Percentiles rank a stretch among this genome's conserved stretches.
These are phyloP conservation scores for Silurus meridionalis DNA, from an alignment of 2,113 vertebrate genomes.

Conservation along the genomic window DNA sequence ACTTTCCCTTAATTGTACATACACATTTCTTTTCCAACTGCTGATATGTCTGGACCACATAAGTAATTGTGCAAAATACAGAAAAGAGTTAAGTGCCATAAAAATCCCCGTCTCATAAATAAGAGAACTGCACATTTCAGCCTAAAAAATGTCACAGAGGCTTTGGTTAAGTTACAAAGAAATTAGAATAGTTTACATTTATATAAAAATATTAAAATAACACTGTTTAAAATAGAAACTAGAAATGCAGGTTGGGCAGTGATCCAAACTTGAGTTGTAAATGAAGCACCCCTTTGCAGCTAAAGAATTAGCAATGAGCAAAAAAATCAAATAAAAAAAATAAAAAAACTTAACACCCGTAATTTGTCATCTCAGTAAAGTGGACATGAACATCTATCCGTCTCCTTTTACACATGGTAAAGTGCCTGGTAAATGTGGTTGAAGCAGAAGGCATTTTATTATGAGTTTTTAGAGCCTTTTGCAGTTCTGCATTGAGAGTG, in stretches of 20 bases:
- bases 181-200: conserved; percentile 36
- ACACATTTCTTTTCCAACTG: neutral
- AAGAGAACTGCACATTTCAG: conserved; percentile 61
- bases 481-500: conserved; percentile 61
- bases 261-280: conserved; percentile 13
- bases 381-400: conserved; percentile 24
- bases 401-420: conserved; percentile 37
- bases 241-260: conserved; percentile 17
- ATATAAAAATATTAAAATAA: conserved; percentile 49
- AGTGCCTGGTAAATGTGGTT: conserved; percentile 53
- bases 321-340: conserved; percentile 8
- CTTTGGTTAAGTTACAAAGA: conserved; percentile 43
- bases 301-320: conserved; percentile 15
- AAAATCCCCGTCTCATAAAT: conserved; percentile 67
- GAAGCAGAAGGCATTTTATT: conserved; percentile 18
- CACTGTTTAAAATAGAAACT: conserved; percentile 39
- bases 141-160: conserved; percentile 23
- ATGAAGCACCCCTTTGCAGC: conserved; percentile 18
- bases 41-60: conserved; percentile 62
- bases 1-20: neutral
- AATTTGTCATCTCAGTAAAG: conserved; percentile 39
- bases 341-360: conserved; percentile 42
- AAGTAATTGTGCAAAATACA: conserved; percentile 69
- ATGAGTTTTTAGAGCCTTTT: conserved; percentile 53
- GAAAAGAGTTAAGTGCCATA: conserved; percentile 60